Base-by-base conservation (phyloP, 2,797 vertebrate species). In the Falco naumanni region DNA sequence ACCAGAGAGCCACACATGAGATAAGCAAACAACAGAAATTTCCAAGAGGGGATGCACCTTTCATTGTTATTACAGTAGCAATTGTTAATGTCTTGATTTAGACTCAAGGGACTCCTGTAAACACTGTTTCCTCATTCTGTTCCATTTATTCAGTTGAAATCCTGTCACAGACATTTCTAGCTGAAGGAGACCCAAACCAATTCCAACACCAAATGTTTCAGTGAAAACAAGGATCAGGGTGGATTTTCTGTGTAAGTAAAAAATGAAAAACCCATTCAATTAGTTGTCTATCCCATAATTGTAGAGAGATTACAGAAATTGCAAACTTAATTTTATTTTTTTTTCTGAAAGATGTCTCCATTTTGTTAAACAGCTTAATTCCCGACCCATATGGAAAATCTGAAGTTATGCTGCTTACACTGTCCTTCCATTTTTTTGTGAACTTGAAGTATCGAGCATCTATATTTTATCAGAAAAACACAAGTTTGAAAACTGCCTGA, bases 21-120 rank as follows among this genome's bases (percentile, higher is more conserved):
- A 92, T 76, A 94, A 92, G 90, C 65, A 94, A 93, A 90, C 48
- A 90, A 75, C 16, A 78, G 63, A 68, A 81, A 61, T 83, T 64
- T 92, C 94, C 83, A 84, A 64, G 80, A 80, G 54, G 66, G 84
- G 64, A 84, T 90, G 78, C 37, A 89, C 86, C 87, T 93, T 84
- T 41, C 91, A 65, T 91, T 92, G 82, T 71, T 85, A 53, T 53
- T 66, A 57, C 28, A 84, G 19, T 51, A 90, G 78, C 74, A 69
- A 76, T 69, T 65, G 75, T 41, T 90, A 92, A 87, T 68, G 68
- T 81, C 47, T 81, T 82, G 61, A 81, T 56, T 84, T 70, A 90
- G 84, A 84, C 87, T n/a, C 82, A 43, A 45, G 63, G 82, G 84
- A 59, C 1, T n/a, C 37, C 24, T 10, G 57, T 50, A 88, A 86